phyloP scores from a whole-genome alignment of 1,140 invertebrate genomes.

The Agraylea sexmaculata region DNA sequence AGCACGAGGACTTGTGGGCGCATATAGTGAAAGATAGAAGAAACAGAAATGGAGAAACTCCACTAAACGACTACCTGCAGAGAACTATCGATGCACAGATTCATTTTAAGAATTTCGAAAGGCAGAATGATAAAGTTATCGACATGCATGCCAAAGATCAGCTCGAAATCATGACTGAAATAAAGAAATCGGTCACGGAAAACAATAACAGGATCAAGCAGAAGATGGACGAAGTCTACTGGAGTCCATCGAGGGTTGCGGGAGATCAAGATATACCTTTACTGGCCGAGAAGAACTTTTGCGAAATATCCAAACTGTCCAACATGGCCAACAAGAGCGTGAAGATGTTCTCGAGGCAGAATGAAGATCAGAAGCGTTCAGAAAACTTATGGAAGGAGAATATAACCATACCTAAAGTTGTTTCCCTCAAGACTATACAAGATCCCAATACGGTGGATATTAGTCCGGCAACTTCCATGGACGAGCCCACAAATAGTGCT shows the following conservation, averaged over 20 bases:
- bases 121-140: constrained; percentile 12
- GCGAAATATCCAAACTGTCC: constrained; percentile 33
- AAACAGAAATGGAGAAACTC: constrained; percentile 23
- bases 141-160: constrained; percentile 28
- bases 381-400: not conserved
- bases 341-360: constrained; percentile 31
- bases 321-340: constrained; percentile 37
- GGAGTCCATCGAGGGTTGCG: constrained; percentile 11
- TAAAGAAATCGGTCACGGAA: constrained; percentile 36
- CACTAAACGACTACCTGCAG: constrained; percentile 16
- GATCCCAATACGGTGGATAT: constrained; percentile 20
- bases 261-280: constrained; percentile 24
- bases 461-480: constrained; percentile 34
- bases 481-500: constrained; percentile 32
- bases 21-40: constrained; percentile 30
- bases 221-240: constrained; percentile 24
- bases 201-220: constrained; percentile 38
- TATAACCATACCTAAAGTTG: constrained; percentile 33
- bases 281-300: constrained; percentile 36
- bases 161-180: constrained; percentile 31
- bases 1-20: constrained; percentile 31
- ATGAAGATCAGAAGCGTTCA: constrained; percentile 23
- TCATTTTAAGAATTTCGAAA: constrained; percentile 4
- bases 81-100: constrained; percentile 21
- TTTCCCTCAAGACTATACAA: constrained; percentile 29